Conservation (phyloP, 2,888 invertebrate genomes). For the Merodon equestris region DNA sequence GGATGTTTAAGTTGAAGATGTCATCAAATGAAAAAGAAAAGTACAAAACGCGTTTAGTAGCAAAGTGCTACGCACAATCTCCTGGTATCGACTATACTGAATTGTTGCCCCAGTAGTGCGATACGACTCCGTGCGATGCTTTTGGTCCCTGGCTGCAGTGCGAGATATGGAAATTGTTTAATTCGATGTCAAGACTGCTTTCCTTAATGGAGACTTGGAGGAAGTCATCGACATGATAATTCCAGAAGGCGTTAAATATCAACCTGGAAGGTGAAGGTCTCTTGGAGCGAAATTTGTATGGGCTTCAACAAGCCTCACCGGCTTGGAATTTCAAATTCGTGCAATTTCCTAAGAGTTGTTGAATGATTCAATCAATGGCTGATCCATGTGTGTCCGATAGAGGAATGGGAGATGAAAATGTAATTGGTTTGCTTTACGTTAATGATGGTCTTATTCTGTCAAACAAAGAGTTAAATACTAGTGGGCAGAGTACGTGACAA, state of each 20-base stretch:
- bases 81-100: slow-evolving; percentile 67
- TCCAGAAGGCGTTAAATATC: slow-evolving; percentile 6
- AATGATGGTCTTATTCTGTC: slow-evolving; percentile 8
- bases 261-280: background rate
- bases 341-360: no score
- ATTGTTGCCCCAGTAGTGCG: slow-evolving; percentile 70
- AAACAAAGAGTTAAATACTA: slow-evolving; percentile 66
- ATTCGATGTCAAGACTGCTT: slow-evolving; percentile 63
- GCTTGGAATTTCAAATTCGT: slow-evolving; percentile 12
- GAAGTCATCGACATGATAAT: no score
- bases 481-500: no score
- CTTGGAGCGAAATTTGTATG: no score
- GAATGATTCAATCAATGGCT: background rate
- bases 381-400: slow-evolving; percentile 9
- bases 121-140: background rate
- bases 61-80: slow-evolving; percentile 61
- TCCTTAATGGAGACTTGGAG: background rate
- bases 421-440: slow-evolving; percentile 23
- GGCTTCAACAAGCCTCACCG: slow-evolving; percentile 68
- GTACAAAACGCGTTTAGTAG: slow-evolving; percentile 31
- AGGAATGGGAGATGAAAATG: slow-evolving; percentile 3
- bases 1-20: slow-evolving; percentile 65
- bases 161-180: slow-evolving; percentile 50
- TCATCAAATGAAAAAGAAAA: slow-evolving; percentile 39
- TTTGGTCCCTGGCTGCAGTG: slow-evolving; percentile 60